Evolutionary conservation across 2,113 vertebrate species (phyloP), one percentile per base, ranked within the genome.

Genomic region (Osmerus eperlanus): DNA sequence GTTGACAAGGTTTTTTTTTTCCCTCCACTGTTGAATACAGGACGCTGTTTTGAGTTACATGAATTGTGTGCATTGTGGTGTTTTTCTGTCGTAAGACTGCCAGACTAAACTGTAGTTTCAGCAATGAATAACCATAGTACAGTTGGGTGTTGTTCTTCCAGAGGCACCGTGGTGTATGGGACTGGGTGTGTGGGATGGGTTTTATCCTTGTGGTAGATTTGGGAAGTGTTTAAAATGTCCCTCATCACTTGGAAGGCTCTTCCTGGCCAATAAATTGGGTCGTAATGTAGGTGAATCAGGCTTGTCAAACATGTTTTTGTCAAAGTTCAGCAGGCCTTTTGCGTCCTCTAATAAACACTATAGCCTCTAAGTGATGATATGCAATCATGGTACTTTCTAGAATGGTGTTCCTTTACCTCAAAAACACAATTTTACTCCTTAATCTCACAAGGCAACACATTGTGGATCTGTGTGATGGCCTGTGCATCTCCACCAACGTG

Each of bases 1-100:
- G 65, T 84, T 89, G 67, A 32, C 82, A 84, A 80, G 74, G 62
- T 76, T 65, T 53, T 51, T 74, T 41, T 71, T 73, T 54, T 29
- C 47, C 28, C n/a, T n/a, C 72, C 58, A 78, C 63, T 29, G 11
- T 28, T 47, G 9, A 47, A 47, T 11, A 11, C 7, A 47, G 41
- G 41, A 12, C 7, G 9, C 8, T 11, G 41, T 47, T 47, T 47
- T 47, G 41, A 47, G 9, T 47, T 47, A 11, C 41, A 11, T 11
- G 1, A 47, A 47, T 47, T 47, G 7, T 4, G 9, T 47, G 41
- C 2, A 47, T 47, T 47, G 41, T 47, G 8, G 41, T 47, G 41
- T 47, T 47, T 47, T 47, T 47, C 9, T 11, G 41, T 47, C 41
- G 2, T 12, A 9, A 36, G 32, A 5, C 32, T 36, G 32, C 32